phyloP scores from a whole-genome alignment of 2,888 invertebrate genomes.

The Melikaiella ostensackeni region DNA sequence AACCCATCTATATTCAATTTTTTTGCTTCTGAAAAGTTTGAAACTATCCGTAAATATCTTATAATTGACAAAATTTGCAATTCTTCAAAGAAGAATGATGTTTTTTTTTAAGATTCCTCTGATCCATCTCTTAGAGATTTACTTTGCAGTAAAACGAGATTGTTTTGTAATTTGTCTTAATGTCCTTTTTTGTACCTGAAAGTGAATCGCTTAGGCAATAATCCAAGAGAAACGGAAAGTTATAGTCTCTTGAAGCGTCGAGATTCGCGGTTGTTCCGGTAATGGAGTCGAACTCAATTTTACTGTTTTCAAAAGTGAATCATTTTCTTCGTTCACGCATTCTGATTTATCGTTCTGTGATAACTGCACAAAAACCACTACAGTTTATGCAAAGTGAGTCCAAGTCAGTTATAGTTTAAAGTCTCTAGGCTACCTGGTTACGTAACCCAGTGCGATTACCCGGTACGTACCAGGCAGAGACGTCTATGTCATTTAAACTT shows the following conservation, averaged over 20 bases:
- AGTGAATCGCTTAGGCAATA: conserved; percentile 33
- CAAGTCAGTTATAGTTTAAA: conserved; percentile 2
- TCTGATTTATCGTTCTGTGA: conserved; percentile 14
- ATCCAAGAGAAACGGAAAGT: conserved; percentile 32
- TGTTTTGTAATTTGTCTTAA: conserved; percentile 4
- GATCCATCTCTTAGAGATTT: not conserved
- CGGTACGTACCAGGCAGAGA: conserved; percentile 3
- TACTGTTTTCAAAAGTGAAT: conserved; percentile 21
- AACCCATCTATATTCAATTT: too few relatives aligned
- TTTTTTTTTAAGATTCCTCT: not conserved
- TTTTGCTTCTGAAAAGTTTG: too few relatives aligned
- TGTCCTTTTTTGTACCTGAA: conserved; percentile 1
- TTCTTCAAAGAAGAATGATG: not conserved
- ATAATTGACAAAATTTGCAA: not conserved
- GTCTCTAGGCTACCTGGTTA: conserved; percentile 6
- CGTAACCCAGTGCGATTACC: not conserved
- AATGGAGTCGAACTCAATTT: conserved; percentile 13
- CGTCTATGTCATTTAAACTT: not conserved
- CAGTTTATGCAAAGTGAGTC: conserved; percentile 3
- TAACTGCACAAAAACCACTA: not conserved
- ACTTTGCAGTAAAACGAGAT: not conserved
- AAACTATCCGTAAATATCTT: not conserved
- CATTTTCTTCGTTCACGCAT: conserved; percentile 26
- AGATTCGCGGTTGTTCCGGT: conserved; percentile 11
- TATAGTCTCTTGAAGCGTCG: conserved; percentile 21